phyloP scores from a whole-genome alignment of 2,888 invertebrate genomes.

The Drosophila niveifrons region DNA sequence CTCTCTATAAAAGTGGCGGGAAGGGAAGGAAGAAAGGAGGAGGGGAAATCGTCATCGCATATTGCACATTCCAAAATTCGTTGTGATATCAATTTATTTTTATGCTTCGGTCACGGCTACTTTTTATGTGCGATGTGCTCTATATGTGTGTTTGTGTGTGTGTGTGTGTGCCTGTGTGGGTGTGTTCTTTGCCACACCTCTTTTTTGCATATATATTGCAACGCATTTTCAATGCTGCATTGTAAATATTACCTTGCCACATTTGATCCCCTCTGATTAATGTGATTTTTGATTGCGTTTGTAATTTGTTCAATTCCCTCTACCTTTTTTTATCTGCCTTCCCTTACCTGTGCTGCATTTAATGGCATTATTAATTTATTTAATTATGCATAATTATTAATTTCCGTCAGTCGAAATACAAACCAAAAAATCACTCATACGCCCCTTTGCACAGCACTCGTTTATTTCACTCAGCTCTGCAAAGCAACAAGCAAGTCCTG shows the following conservation, averaged over 20 bases:
- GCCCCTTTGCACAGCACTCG: background rate
- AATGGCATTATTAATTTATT: slow-evolving; percentile 54
- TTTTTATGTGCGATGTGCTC: slow-evolving; percentile 3
- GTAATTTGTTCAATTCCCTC: slow-evolving; percentile 52
- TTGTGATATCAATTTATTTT: slow-evolving; percentile 74
- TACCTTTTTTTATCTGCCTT: slow-evolving; percentile 14
- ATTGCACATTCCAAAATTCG: slow-evolving; percentile 66
- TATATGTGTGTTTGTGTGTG: too few relatives aligned
- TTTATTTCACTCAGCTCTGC: slow-evolving; percentile 9
- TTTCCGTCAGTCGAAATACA: slow-evolving; percentile 31
- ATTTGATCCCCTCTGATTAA: slow-evolving; percentile 52
- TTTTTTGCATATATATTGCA: background rate
- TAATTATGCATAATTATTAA: slow-evolving; percentile 56
- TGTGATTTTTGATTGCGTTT: slow-evolving; percentile 58
- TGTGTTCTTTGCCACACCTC: slow-evolving; percentile 8
- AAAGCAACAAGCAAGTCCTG: background rate
- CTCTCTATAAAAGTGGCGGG: slow-evolving; percentile 28
- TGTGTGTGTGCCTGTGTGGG: too few relatives aligned
- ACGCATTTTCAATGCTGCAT: background rate
- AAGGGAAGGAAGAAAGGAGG: background rate
- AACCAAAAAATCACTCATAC: slow-evolving; percentile 26
- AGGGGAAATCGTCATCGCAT: slow-evolving; percentile 41
- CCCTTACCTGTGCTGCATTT: slow-evolving; percentile 18
- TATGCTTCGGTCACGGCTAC: slow-evolving; percentile 49
- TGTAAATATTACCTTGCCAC: slow-evolving; percentile 35